Evolutionary conservation across 2,888 invertebrate genomes (phyloP).

Genomic region (Microctonus hyperodae): DNA sequence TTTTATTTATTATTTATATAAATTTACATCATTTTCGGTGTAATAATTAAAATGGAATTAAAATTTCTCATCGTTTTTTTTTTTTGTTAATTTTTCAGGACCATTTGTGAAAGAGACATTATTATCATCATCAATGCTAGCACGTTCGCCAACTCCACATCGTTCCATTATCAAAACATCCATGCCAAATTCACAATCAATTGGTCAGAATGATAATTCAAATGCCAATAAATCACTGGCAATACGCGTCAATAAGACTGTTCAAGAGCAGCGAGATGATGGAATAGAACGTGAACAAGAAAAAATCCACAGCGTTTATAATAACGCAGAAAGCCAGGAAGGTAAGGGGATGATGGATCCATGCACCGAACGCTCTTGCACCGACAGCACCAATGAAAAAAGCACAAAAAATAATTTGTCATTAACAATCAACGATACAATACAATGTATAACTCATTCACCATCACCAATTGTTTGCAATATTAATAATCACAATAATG

Average conservation of each 20-base stretch:
- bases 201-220: conserved; percentile 51
- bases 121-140: conserved; percentile 61
- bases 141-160: conserved; percentile 63
- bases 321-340: conserved; percentile 77
- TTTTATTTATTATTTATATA: too few relatives aligned
- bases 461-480: neutral
- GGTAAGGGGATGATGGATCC: conserved; percentile 67
- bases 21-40: too few relatives aligned
- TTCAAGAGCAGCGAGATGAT: conserved; percentile 62
- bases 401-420: conserved; percentile 1
- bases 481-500: neutral
- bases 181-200: conserved; percentile 24
- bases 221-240: conserved; percentile 64
- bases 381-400: conserved; percentile 51
- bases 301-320: conserved; percentile 71
- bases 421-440: conserved; percentile 10
- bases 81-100: conserved; percentile 49
- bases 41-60: too few relatives aligned
- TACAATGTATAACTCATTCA: neutral
- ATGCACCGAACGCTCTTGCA: conserved; percentile 44
- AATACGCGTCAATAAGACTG: conserved; percentile 66
- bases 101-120: conserved; percentile 77
- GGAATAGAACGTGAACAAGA: conserved; percentile 62
- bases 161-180: conserved; percentile 62
- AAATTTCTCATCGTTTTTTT: too few relatives aligned